Percentiles rank a stretch among this genome's conserved stretches.
Evolutionary conservation across 2,797 vertebrate genomes (phyloP).

Genomic region (Simalia tracyae): DNA sequence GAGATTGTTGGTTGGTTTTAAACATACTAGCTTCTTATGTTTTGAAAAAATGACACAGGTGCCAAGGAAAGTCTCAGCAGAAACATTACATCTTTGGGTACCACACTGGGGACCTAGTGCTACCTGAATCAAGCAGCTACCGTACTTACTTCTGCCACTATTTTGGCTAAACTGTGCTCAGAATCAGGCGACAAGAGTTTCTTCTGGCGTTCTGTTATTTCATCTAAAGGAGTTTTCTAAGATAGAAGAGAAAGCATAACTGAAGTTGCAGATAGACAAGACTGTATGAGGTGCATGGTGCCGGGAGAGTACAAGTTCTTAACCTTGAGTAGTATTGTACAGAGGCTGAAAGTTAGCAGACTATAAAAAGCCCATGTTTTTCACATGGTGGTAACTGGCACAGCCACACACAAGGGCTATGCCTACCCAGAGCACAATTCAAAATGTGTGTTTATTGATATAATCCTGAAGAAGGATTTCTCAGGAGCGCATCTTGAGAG

Average conservation of each 20-base stretch:
- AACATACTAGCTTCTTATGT: neutral
- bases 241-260: neutral
- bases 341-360: neutral
- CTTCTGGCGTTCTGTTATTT: neutral
- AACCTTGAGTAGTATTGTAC: neutral
- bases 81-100: neutral
- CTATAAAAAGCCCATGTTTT: neutral
- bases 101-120: too few relatives aligned
- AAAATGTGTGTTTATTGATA: neutral
- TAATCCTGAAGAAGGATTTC: neutral
- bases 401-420: neutral
- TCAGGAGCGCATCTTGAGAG: neutral
- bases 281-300: neutral
- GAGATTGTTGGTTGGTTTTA: neutral
- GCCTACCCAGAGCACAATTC: neutral
- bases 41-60: neutral
- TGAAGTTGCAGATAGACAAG: neutral
- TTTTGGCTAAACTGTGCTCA: slow-evolving; percentile 33
- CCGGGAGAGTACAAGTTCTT: neutral
- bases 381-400: neutral
- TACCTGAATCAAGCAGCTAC: neutral
- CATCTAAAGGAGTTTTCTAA: slow-evolving; percentile 9
- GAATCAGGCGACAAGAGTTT: slow-evolving; percentile 34
- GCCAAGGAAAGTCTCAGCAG: neutral
- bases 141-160: slow-evolving; percentile 51